Evolutionary conservation across 2,888 invertebrate species (phyloP).

Genomic region (Drosophila cognata): DNA sequence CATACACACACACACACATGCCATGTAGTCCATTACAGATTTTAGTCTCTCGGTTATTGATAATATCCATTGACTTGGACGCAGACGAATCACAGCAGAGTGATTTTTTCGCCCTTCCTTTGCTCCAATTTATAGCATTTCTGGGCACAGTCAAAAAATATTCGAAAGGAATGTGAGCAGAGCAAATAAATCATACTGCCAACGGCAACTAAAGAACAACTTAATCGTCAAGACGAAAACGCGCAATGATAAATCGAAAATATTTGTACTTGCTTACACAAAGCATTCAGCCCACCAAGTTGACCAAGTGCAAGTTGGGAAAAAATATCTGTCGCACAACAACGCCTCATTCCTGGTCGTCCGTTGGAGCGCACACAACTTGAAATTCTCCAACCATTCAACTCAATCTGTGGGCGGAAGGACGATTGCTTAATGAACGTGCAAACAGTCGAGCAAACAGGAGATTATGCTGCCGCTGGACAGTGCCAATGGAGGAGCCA

Average conservation of each 20-base stretch:
- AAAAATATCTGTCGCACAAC: constrained; percentile 34
- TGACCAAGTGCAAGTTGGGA: constrained; percentile 21
- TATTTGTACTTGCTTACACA: constrained; percentile 71
- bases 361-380: constrained; percentile 56
- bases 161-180: constrained; percentile 31
- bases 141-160: constrained; percentile 19
- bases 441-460: constrained; percentile 66
- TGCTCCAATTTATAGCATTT: constrained; percentile 43
- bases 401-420: constrained; percentile 1
- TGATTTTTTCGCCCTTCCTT: constrained; percentile 10
- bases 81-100: constrained; percentile 34
- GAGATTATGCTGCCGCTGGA: constrained; percentile 70
- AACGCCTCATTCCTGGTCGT: constrained; percentile 31
- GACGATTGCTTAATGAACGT: constrained; percentile 70
- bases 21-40: constrained; percentile 1
- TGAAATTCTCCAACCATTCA: constrained; percentile 39
- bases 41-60: constrained; percentile 31
- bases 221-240: constrained; percentile 57
- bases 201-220: constrained; percentile 53
- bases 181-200: constrained; percentile 68
- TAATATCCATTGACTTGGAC: constrained; percentile 48
- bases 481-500: constrained; percentile 17
- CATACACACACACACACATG: neutral
- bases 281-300: constrained; percentile 40
- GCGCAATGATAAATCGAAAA: constrained; percentile 78